phyloP scores from a whole-genome alignment of 2,797 vertebrate genomes.

The Kryptopterus vitreolus region DNA sequence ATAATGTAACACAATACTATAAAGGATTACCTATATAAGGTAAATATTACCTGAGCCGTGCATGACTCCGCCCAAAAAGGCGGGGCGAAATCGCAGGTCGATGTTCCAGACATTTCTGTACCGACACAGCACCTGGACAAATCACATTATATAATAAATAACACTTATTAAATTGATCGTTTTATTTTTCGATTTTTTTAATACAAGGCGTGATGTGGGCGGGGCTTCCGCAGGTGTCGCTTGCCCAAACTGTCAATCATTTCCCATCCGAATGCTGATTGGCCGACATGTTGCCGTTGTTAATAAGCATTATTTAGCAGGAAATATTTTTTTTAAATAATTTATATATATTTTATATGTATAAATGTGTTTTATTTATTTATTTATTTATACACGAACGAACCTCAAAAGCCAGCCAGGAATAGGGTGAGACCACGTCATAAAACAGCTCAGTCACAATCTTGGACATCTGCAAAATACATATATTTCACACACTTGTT shows the following conservation, averaged over 20 bases:
- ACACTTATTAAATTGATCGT: no score
- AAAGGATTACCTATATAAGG: no score
- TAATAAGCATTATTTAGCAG: no score
- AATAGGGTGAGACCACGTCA: slow-evolving; percentile 86
- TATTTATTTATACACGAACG: no score
- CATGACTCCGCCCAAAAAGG: slow-evolving; percentile 80
- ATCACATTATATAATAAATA: no score
- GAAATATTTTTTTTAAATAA: no score
- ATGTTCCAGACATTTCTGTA: slow-evolving; percentile 89
- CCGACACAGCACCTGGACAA: slow-evolving; percentile 82
- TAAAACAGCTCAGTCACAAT: slow-evolving; percentile 80
- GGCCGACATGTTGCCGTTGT: background rate
- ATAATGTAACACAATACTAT: no score
- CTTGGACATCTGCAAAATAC: slow-evolving; percentile 67
- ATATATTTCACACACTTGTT: no score
- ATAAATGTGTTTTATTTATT: no score
- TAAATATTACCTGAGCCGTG: slow-evolving; percentile 77
- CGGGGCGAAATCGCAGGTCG: slow-evolving; percentile 80
- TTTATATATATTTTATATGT: no score
- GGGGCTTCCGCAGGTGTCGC: background rate
- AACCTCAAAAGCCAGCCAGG: slow-evolving; percentile 88
- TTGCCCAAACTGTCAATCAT: background rate
- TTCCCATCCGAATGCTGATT: background rate
- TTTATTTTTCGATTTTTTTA: no score
- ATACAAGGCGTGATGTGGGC: background rate